phyloP scores from a whole-genome alignment of 1,140 invertebrate genomes.

The Mylabris phalerata region DNA sequence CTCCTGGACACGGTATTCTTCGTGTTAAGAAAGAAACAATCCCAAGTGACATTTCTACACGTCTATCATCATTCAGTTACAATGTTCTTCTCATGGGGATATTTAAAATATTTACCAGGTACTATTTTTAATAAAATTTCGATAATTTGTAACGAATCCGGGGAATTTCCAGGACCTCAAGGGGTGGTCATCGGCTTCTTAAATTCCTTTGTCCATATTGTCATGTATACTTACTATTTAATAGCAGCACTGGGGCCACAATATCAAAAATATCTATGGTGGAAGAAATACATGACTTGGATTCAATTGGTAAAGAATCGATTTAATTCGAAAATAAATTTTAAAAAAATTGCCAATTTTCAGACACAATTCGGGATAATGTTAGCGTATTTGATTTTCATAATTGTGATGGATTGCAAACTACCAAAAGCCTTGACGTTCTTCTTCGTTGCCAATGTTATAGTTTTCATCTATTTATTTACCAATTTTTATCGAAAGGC shows the following conservation, averaged over 20 bases:
- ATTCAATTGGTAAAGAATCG: conserved; percentile 58
- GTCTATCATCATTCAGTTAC: conserved; percentile 63
- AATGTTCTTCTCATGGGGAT: conserved; percentile 51
- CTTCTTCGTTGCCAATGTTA: conserved; percentile 51
- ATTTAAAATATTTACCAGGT: conserved; percentile 52
- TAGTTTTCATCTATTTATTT: conserved; percentile 53
- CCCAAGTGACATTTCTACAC: conserved; percentile 68
- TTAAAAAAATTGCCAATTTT: conserved; percentile 7
- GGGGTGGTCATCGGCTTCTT: conserved; percentile 54
- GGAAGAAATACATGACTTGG: conserved; percentile 74
- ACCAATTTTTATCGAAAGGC: conserved; percentile 53
- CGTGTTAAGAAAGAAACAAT: conserved; percentile 68
- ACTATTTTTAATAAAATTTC: conserved; percentile 3
- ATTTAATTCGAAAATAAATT: not conserved
- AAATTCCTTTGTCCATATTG: conserved; percentile 66
- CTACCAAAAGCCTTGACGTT: conserved; percentile 51
- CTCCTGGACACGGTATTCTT: conserved; percentile 75
- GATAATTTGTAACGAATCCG: not conserved
- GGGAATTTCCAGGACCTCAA: conserved; percentile 44
- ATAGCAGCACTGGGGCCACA: conserved; percentile 61
- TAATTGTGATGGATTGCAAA: conserved; percentile 50
- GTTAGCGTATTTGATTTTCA: conserved; percentile 45
- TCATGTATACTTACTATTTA: conserved; percentile 74
- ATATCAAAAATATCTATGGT: conserved; percentile 68
- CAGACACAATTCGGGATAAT: conserved; percentile 54